These are phyloP conservation scores for Torymus tubicola DNA, from an alignment of 2,888 invertebrate genomes.

Conservation along the genomic window DNA sequence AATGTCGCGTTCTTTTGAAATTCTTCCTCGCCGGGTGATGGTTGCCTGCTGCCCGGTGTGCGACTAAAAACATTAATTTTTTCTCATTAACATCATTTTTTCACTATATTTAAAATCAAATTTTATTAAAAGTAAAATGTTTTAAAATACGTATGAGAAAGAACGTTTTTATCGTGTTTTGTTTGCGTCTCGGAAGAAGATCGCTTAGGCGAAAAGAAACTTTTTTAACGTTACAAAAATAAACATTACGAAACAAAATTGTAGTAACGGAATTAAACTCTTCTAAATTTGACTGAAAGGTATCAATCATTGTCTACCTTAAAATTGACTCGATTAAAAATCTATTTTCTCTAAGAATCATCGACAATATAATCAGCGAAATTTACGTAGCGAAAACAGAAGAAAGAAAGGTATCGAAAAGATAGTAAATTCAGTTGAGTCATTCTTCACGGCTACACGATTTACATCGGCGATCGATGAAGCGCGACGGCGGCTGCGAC, in stretches of 20 bases:
- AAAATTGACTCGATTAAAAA: constrained; percentile 2
- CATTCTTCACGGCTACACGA: constrained; percentile 34
- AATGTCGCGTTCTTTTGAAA: constrained; percentile 79
- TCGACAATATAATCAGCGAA: constrained; percentile 27
- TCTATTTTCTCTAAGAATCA: constrained; percentile 28
- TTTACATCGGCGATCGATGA: constrained; percentile 45
- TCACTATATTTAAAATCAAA: too few relatives aligned
- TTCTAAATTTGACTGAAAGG: not conserved
- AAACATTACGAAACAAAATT: too few relatives aligned
- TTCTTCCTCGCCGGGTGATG: constrained; percentile 93
- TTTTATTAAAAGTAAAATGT: too few relatives aligned
- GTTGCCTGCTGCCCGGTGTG: constrained; percentile 93
- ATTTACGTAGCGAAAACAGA: constrained; percentile 11
- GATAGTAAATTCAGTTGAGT: constrained; percentile 46
- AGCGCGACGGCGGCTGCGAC: constrained; percentile 9
- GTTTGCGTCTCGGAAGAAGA: too few relatives aligned
- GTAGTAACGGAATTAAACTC: not conserved
- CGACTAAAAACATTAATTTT: constrained; percentile 80
- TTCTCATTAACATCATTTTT: constrained; percentile 1
- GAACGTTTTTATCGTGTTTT: too few relatives aligned
- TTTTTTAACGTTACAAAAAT: too few relatives aligned
- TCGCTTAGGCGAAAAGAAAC: too few relatives aligned
- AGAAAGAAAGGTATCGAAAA: constrained; percentile 20
- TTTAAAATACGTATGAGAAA: too few relatives aligned
- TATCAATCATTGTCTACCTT: not conserved